Base-by-base conservation (phyloP, 2,113 vertebrate genomes). In the Heterotilapia buettikoferi region DNA sequence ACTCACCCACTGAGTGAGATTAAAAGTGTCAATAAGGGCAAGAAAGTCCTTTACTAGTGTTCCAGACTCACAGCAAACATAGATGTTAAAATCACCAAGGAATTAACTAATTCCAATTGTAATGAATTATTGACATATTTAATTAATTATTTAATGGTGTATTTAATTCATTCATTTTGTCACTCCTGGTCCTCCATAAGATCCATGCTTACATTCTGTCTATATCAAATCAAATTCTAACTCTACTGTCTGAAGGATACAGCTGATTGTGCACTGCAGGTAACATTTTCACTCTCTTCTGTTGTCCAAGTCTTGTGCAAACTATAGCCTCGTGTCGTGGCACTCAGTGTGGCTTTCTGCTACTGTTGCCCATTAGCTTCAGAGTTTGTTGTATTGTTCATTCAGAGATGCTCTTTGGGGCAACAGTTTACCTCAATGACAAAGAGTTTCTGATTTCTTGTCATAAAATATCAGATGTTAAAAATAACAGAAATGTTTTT, bases 261-360 rank as follows among this genome's bases (percentile, higher is more conserved):
- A 63, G 59, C 16, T 63, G 29, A 33, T 33, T 63, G 1, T 63
- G 59, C 59, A 3, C 29, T 61, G 29, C 29, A 0, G 16, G 29
- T 19, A 61, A 61, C 9, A 33, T 63, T 63, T 33, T 63, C 29
- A 31, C 59, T 33, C 16, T 33, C 59, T 33, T 63, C 16, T 63
- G 3, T 33, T 63, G 2, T 63, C 9, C 29, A 63, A 33, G 59
- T 63, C 59, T 19, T 63, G 57, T 9, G 57, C 57, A 59, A 59
- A 59, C 26, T 6, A 31, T 33, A 6, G 1, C 29, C 29, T 63
- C 2, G 2, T 63, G 59, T 19, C 5, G 0, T 6, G 9, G 29
- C 59, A 4, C 57, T 10, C 16, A 63, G 29, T 63, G 29, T 3
- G 29, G 29, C 16, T 3, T 33, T 61, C 57, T 63, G 11, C 59